A percentile compares a stretch with the other conserved stretches of the same genome.
These are phyloP conservation scores for Myotis yumanensis DNA, from an alignment of 2,113 vertebrate genomes.

Conservation along the genomic window DNA sequence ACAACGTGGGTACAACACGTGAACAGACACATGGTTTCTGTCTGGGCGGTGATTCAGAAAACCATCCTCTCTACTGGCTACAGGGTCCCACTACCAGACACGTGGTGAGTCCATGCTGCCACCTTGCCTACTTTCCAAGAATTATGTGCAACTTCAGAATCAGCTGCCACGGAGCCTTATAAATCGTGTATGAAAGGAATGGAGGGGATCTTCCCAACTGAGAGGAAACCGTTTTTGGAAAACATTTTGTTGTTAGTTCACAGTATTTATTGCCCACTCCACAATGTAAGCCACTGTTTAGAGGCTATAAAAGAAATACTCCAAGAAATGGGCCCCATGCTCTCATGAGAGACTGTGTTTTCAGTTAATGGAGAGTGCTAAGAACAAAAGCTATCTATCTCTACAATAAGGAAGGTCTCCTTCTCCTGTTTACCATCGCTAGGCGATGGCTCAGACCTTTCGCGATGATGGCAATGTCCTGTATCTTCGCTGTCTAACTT, in stretches of 20 bases:
- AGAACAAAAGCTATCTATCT: neutral
- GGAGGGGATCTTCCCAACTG: neutral
- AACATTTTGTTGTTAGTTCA: neutral
- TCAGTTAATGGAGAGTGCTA: neutral
- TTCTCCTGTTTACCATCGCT: neutral
- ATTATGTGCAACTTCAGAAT: neutral
- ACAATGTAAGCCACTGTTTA: neutral
- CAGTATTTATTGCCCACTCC: neutral
- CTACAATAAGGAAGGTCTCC: neutral
- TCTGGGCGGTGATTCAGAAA: neutral
- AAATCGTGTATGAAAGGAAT: neutral
- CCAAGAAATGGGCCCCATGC: neutral
- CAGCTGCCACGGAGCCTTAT: neutral
- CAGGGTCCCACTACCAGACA: neutral
- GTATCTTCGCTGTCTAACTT: rapidly evolving
- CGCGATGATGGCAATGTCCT: rapidly evolving
- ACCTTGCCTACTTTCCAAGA: neutral
- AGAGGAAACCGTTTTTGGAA: neutral
- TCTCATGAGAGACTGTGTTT: neutral
- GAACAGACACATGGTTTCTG: neutral
- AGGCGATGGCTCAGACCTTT: neutral
- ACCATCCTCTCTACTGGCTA: neutral
- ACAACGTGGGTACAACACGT: neutral
- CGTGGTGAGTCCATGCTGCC: too few species aligned
- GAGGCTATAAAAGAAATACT: neutral